Evolutionary conservation across 2,888 invertebrate genomes (phyloP).

Genomic region (Pomacea canaliculata): DNA sequence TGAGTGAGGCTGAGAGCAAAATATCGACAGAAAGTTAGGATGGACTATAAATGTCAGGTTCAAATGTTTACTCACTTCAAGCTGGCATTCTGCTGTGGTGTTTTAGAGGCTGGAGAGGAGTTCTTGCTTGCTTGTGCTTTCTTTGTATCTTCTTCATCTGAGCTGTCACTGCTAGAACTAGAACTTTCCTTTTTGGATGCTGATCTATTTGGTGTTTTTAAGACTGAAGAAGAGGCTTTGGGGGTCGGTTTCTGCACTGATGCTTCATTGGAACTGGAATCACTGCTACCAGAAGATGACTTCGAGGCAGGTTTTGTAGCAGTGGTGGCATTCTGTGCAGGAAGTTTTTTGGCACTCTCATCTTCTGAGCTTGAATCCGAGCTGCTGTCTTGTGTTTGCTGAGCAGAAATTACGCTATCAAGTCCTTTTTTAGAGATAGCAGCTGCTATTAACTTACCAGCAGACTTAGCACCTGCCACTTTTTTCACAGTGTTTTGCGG

Average conservation of each 20-base stretch:
- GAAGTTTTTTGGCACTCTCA: too few species aligned
- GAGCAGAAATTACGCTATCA: too few species aligned
- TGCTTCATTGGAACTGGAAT: constrained; percentile 31
- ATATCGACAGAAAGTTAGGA: too few species aligned
- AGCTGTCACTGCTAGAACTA: constrained; percentile 28
- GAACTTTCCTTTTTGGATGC: constrained; percentile 21
- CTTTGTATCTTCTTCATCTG: constrained; percentile 16
- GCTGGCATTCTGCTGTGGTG: too few species aligned
- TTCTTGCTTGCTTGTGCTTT: neutral
- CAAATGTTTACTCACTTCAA: too few species aligned
- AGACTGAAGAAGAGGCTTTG: constrained; percentile 3
- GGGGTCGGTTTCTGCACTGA: constrained; percentile 10
- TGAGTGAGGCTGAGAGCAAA: too few species aligned
- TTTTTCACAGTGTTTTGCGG: neutral
- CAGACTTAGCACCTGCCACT: too few species aligned
- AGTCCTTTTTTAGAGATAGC: too few species aligned
- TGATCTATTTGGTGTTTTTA: neutral
- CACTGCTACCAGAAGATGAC: neutral
- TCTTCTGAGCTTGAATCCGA: constrained; percentile 12
- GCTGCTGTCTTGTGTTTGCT: constrained; percentile 1
- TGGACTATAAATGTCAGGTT: too few species aligned
- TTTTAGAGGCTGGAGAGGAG: neutral
- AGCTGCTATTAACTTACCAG: too few species aligned
- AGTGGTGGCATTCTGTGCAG: too few species aligned
- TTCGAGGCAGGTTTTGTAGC: too few species aligned